A percentile compares a stretch with the other conserved stretches of the same genome.
Evolutionary conservation across 1,140 invertebrate species (phyloP).

Genomic region (Pygmarrhopalites habei): DNA sequence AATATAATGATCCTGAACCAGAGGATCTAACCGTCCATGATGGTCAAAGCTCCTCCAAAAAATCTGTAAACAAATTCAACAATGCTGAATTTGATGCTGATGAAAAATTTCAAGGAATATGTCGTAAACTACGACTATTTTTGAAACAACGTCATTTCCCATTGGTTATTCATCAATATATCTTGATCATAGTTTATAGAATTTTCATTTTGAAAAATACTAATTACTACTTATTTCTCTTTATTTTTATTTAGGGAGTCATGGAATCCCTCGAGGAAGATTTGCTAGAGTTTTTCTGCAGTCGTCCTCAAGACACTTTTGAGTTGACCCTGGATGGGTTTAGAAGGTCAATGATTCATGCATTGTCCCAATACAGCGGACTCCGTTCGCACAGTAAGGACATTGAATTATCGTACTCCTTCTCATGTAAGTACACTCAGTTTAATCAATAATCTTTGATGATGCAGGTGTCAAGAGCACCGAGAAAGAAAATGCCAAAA

Average conservation of each 20-base stretch:
- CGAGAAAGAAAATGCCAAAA: slow-evolving; percentile 9
- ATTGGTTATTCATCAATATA: too few species aligned
- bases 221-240: background rate
- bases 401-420: too few species aligned
- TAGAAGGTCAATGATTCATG: slow-evolving; percentile 24
- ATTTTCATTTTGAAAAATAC: background rate
- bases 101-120: slow-evolving; percentile 25
- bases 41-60: background rate
- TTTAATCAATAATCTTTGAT: too few species aligned
- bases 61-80: background rate
- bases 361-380: slow-evolving; percentile 28
- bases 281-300: slow-evolving; percentile 20
- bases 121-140: slow-evolving; percentile 22
- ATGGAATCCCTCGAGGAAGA: slow-evolving; percentile 26
- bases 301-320: slow-evolving; percentile 18
- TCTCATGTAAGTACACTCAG: too few species aligned
- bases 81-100: slow-evolving; percentile 10
- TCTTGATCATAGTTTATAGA: too few species aligned
- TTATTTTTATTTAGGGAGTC: slow-evolving; percentile 15
- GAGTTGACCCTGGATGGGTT: slow-evolving; percentile 30
- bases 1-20: background rate
- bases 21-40: background rate
- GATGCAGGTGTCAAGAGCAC: slow-evolving; percentile 18
- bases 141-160: slow-evolving; percentile 30
- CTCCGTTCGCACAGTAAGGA: slow-evolving; percentile 20